These are phyloP conservation scores for Hybognathus amarus DNA, from an alignment of 2,797 vertebrate genomes.

Conservation along the genomic window DNA sequence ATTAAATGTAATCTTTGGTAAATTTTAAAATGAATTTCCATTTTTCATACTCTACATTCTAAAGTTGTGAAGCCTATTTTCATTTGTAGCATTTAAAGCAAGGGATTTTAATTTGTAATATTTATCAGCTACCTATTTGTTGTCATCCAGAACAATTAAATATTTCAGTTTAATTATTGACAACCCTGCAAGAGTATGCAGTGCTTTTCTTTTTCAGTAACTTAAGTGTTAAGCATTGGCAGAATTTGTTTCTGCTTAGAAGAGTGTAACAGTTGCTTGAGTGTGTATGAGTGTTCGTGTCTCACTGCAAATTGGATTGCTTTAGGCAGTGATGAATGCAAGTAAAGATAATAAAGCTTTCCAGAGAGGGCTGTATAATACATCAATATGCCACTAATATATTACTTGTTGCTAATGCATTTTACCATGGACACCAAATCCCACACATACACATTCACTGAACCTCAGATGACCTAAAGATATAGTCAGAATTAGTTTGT, in stretches of 20 bases:
- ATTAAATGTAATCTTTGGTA: background rate
- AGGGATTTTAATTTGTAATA: background rate
- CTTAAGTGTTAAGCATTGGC: constrained; percentile 3
- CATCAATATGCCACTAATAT: constrained; percentile 2
- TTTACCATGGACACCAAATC: constrained; percentile 16
- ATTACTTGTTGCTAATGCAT: constrained; percentile 7
- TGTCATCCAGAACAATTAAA: background rate
- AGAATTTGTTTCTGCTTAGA: constrained; percentile 2
- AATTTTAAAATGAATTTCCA: background rate
- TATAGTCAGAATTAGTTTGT: constrained; percentile 11
- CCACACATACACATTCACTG: constrained; percentile 20
- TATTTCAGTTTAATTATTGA: background rate
- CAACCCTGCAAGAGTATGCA: background rate
- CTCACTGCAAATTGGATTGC: constrained; percentile 24
- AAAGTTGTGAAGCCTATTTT: background rate
- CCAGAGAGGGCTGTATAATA: constrained; percentile 14
- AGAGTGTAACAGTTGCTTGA: constrained; percentile 8
- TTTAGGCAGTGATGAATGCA: background rate
- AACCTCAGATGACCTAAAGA: constrained; percentile 17
- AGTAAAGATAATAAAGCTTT: constrained; percentile 24
- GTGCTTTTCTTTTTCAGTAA: background rate
- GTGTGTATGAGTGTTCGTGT: background rate
- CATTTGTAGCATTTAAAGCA: background rate
- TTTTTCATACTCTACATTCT: background rate
- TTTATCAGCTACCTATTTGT: background rate